Evolutionary conservation across 2,888 invertebrate genomes (phyloP).

Genomic region (Nemurella pictetii): DNA sequence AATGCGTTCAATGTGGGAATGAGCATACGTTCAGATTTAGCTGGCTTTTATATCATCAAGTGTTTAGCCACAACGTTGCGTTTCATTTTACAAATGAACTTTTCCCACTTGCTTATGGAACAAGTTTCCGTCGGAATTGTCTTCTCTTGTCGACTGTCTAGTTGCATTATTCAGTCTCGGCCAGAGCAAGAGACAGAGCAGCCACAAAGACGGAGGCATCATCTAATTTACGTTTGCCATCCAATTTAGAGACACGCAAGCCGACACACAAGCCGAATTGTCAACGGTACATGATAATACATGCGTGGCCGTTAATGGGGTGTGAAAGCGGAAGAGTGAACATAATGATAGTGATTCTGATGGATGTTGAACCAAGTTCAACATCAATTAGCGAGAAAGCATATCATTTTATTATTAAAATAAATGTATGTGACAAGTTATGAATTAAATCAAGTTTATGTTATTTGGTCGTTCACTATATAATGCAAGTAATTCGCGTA

Average conservation of each 20-base stretch:
- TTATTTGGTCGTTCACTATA: not conserved
- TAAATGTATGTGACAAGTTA: not conserved
- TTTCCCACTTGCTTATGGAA: not conserved
- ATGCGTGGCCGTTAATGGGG: not conserved
- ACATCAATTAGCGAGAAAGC: not conserved
- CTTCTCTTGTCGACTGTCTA: not conserved
- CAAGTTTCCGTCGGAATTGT: not conserved
- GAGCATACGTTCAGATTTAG: not conserved
- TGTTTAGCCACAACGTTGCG: not conserved
- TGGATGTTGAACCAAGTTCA: not conserved
- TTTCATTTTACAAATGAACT: not conserved
- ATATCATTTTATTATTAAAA: not conserved
- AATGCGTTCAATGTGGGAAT: too few relatives aligned
- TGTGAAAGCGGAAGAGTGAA: not conserved
- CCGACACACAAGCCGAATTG: too few relatives aligned
- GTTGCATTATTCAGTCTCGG: not conserved
- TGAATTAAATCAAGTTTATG: not conserved
- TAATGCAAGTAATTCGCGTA: not conserved
- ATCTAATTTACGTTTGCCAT: too few relatives aligned
- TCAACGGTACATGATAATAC: not conserved
- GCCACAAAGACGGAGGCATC: too few relatives aligned
- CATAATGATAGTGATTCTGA: not conserved
- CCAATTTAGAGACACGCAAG: too few relatives aligned
- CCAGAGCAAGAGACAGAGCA: not conserved
- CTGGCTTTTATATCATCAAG: not conserved